A percentile compares a stretch with the other conserved stretches of the same genome.
phyloP scores from a whole-genome alignment of 92 coral and sea anemone genomes.

The Zoanthus gigantus region DNA sequence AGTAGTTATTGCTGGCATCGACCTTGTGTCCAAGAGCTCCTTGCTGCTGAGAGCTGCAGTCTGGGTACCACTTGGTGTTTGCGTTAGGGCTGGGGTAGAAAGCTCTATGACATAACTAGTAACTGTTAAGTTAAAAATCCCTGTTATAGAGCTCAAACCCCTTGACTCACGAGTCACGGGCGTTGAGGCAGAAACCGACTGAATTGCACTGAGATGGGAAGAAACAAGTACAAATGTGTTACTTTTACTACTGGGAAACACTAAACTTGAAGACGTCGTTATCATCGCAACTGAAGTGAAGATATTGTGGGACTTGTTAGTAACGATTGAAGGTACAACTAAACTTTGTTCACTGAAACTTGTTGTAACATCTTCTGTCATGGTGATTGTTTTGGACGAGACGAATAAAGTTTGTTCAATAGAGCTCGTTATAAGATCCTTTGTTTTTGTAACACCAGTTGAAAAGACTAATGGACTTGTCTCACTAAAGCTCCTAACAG shows the following conservation, averaged over 20 bases:
- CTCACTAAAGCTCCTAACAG: neutral
- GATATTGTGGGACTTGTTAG: neutral
- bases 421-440: neutral
- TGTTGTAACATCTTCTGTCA: constrained; percentile 6
- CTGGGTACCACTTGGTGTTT: neutral
- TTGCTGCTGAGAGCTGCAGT: constrained; percentile 30
- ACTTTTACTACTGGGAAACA: neutral
- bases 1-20: neutral
- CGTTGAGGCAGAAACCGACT: neutral
- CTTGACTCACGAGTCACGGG: neutral
- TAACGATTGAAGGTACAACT: neutral
- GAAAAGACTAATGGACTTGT: neutral
- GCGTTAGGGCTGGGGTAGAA: neutral
- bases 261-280: constrained; percentile 1
- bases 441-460: neutral
- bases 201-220: neutral
- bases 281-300: neutral
- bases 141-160: neutral
- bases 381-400: neutral
- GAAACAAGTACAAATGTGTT: neutral
- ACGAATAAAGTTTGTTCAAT: neutral
- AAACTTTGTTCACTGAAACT: neutral
- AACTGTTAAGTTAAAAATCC: neutral
- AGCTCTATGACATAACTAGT: constrained; percentile 5
- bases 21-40: neutral